A percentile compares a stretch with the other conserved stretches of the same genome.
These are phyloP conservation scores for Xenopus tropicalis DNA, from an alignment of 2,113 vertebrate genomes.

Conservation along the genomic window UCB_Xtro_10.0 CM004443.2:161146001-161146500, in stretches of 20 bases:
- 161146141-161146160: slow-evolving; percentile 31
- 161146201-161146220: slow-evolving; percentile 45
- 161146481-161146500: too few relatives aligned
- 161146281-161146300: slow-evolving; percentile 22
- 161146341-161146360: slow-evolving; percentile 15
- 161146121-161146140: slow-evolving; percentile 13
- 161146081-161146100: slow-evolving; percentile 50
- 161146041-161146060: slow-evolving; percentile 54
- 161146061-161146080: slow-evolving; percentile 50
- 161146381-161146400: slow-evolving; percentile 1
- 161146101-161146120: slow-evolving; percentile 33
- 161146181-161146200: slow-evolving; percentile 51
- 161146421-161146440: too few relatives aligned
- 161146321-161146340: slow-evolving; percentile 19
- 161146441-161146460: too few relatives aligned
- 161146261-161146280: slow-evolving; percentile 24
- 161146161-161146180: slow-evolving; percentile 48
- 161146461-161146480: too few relatives aligned
- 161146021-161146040: slow-evolving; percentile 92
- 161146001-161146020: slow-evolving; percentile 96
- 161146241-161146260: slow-evolving; percentile 35
- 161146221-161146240: slow-evolving; percentile 48
- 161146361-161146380: slow-evolving; percentile 18
- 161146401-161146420: background rate
- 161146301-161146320: slow-evolving; percentile 34